phyloP scores from a whole-genome alignment of 2,888 invertebrate species.

The Hymenopus coronatus region DNA sequence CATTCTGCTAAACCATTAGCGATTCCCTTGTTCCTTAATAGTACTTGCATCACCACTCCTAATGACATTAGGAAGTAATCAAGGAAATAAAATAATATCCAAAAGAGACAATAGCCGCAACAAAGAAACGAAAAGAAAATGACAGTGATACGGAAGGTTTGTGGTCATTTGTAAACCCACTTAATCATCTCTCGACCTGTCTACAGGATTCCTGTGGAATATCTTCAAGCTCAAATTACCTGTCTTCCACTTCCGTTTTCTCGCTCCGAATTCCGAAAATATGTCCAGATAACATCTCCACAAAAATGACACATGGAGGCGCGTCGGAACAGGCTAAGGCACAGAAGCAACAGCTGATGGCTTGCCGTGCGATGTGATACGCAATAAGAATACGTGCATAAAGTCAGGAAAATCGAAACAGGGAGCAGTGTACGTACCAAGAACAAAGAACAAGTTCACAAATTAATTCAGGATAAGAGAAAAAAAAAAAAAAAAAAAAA shows the following conservation, averaged over 20 bases:
- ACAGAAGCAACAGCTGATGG: background rate
- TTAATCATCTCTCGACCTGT: background rate
- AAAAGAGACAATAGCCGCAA: background rate
- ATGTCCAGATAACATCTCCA: background rate
- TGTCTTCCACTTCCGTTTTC: background rate
- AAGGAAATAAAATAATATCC: background rate
- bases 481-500: background rate
- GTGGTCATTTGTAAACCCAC: background rate
- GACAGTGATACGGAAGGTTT: background rate
- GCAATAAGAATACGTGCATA: background rate
- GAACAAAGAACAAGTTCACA: background rate
- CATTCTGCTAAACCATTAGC: too few species aligned
- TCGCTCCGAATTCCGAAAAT: background rate
- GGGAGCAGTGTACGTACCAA: too few species aligned
- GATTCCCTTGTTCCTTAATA: background rate
- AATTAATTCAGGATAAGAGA: background rate
- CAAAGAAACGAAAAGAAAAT: background rate
- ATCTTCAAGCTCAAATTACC: background rate
- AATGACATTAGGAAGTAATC: background rate
- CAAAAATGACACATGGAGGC: background rate
- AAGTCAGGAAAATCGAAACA: background rate
- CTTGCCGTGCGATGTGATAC: background rate
- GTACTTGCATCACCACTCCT: background rate
- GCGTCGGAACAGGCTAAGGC: background rate
- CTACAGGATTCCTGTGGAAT: background rate